These are phyloP conservation scores for Falco peregrinus DNA, from an alignment of 2,797 vertebrate species.

Conservation along the genomic window DNA sequence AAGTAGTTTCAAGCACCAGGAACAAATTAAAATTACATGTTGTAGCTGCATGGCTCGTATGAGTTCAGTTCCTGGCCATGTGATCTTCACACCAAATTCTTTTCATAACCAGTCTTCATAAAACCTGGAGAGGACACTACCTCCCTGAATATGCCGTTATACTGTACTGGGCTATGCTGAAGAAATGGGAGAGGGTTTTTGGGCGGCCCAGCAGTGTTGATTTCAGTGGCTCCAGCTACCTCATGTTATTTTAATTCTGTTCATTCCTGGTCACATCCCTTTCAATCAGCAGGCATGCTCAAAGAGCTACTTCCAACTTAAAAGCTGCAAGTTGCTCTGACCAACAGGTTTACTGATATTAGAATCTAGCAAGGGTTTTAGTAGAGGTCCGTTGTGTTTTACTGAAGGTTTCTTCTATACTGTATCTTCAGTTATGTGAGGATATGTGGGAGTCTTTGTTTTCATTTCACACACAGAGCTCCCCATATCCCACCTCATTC, in stretches of 20 bases:
- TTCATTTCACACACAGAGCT: neutral
- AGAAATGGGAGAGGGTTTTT: neutral
- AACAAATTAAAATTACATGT: neutral
- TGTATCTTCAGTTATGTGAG: neutral
- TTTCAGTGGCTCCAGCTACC: neutral
- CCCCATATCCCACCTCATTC: neutral
- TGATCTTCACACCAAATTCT: neutral
- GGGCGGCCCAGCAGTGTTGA: neutral
- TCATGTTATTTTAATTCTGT: neutral
- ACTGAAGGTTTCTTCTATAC: neutral
- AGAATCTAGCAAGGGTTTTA: neutral
- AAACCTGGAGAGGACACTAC: neutral
- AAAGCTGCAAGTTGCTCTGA: neutral
- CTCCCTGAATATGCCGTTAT: neutral
- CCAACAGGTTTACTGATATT: neutral
- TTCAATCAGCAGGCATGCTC: neutral
- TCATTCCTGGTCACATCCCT: neutral
- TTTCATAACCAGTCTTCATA: neutral
- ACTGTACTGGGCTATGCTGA: neutral
- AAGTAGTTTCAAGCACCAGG: neutral
- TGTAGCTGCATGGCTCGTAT: neutral
- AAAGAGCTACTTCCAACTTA: neutral
- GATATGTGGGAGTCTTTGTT: neutral
- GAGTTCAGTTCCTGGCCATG: neutral
- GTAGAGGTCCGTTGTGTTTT: neutral